phyloP scores from a whole-genome alignment of 2,888 invertebrate genomes.

The Rutpela maculata region DNA sequence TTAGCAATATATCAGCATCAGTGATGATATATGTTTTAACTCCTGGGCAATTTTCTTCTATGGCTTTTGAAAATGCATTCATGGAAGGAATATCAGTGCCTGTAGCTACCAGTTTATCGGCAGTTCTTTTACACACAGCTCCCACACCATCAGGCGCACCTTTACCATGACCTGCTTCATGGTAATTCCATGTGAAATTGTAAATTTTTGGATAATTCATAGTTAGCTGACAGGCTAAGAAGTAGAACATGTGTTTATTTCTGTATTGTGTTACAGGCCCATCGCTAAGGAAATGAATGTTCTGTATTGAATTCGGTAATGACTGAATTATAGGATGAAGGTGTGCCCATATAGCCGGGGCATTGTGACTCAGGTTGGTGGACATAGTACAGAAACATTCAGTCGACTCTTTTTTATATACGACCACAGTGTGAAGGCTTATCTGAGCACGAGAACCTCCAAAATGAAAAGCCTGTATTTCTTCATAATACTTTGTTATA shows the following conservation, averaged over 20 bases:
- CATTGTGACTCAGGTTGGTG: background rate
- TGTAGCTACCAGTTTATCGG: background rate
- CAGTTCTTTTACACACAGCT: background rate
- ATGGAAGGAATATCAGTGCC: background rate
- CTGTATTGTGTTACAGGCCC: background rate
- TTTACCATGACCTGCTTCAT: conserved; percentile 2
- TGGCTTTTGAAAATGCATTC: background rate
- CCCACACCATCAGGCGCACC: conserved; percentile 10
- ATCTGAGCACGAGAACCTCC: conserved; percentile 61
- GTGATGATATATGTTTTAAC: background rate
- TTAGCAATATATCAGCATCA: background rate
- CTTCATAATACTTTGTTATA: conserved; percentile 58
- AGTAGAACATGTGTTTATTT: conserved; percentile 4
- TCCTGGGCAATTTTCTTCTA: conserved; percentile 5
- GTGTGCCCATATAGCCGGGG: background rate
- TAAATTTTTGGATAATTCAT: conserved; percentile 3
- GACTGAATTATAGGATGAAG: background rate
- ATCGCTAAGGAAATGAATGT: conserved; percentile 6
- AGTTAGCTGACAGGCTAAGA: background rate
- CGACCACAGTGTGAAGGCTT: conserved; percentile 69
- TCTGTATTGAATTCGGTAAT: background rate
- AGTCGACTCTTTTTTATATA: conserved; percentile 57
- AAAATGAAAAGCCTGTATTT: conserved; percentile 69
- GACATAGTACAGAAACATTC: conserved; percentile 5
- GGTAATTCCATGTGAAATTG: conserved; percentile 5